These are phyloP conservation scores for Tachuris rubrigastra DNA, from an alignment of 2,113 vertebrate genomes.

Conservation along the genomic window DNA sequence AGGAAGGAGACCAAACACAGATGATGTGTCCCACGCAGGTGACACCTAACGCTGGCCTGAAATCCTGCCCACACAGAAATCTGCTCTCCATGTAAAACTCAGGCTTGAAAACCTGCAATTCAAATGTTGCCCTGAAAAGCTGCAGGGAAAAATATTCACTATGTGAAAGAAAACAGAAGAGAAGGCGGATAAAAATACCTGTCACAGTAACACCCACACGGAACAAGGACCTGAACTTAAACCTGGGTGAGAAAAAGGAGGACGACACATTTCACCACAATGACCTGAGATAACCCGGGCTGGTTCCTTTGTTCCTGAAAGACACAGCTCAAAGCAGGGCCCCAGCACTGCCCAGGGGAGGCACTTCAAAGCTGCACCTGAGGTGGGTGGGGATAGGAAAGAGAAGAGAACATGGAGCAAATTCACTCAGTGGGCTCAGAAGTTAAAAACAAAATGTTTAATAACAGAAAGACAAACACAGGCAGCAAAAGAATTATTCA, in stretches of 20 bases:
- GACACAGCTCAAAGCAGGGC: fast-evolving
- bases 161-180: fast-evolving
- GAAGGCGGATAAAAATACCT: not conserved
- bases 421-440: fast-evolving
- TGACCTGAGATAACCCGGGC: not conserved
- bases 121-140: fast-evolving
- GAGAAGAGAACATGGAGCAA: fast-evolving
- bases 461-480: fast-evolving
- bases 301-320: not conserved
- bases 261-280: fast-evolving
- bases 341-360: fast-evolving
- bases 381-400: fast-evolving
- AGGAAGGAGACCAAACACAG: too few species aligned
- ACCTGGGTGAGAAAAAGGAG: fast-evolving
- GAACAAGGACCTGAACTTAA: not conserved
- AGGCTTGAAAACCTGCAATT: not conserved
- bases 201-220: fast-evolving
- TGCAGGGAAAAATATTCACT: not conserved
- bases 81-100: not conserved
- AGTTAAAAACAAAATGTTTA: fast-evolving
- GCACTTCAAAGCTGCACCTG: not conserved
- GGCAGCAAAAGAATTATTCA: fast-evolving
- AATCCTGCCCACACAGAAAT: fast-evolving
- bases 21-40: fast-evolving
- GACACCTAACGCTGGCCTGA: fast-evolving